Evolutionary conservation across 2,113 vertebrate species (phyloP), one percentile per base, ranked within the genome.

Genomic region (Chionis minor): DNA sequence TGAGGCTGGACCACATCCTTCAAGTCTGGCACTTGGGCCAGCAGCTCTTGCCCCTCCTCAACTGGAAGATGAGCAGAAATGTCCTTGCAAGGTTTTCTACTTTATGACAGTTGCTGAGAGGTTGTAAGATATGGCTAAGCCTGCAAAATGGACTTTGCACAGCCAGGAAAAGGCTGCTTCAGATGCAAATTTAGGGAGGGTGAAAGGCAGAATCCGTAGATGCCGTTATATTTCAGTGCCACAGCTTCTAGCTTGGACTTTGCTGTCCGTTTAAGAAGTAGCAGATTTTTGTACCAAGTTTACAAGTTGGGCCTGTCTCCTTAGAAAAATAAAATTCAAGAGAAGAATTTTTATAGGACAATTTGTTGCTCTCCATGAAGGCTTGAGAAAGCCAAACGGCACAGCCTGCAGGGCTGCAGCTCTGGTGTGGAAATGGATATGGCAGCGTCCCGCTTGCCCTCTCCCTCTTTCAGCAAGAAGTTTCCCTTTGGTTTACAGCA

Each of bases 351-450:
- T 95, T 95, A 73, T 49, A 30, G 79, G 66, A 73, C 85, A 93
- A 90, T 92, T 86, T 90, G 86, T 30, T 86, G 86, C 92, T 94
- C 92, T 63, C 85, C 75, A 7, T 14, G 80, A 90, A 81, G 72
- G 81, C 84, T 35, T 0, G 52, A 21, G 75, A 56, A 82, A 88
- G 86, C 71, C 86, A 90, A 83, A 47, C 13, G 16, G 69, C 86
- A 8, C 0, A 2, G 70, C 56, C 81, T 27, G 47, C 19, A 16
- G 70, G 65, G 69, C 85, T 40, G 80, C 45, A 75, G 78, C 85
- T 81, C 88, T 30, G 71, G 33, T 55, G 73, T 65, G 94, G 87
- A 47, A 65, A 49, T 47, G 81, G 92, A 72, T 33, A 56, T 3
- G 10, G 70, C 86, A 58, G 58, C 2, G 2, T 84, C 87, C 90